These are phyloP conservation scores for Lipotes vexillifer DNA, from an alignment of 2,113 vertebrate species.

Conservation along the genomic window DNA sequence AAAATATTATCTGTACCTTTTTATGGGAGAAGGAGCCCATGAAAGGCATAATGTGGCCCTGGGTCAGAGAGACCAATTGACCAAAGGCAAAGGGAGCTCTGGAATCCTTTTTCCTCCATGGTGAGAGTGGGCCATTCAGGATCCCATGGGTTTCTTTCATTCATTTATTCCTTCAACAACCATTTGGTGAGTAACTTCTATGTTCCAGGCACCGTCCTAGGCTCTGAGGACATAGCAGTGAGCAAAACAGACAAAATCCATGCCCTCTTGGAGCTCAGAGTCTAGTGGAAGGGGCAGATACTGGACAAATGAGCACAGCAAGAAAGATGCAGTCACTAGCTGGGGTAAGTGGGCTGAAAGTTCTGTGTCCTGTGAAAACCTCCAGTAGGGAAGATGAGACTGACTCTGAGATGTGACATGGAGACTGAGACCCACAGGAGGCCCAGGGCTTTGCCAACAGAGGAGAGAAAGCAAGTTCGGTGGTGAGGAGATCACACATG, in stretches of 20 bases:
- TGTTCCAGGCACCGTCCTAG: not conserved
- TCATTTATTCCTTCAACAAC: not conserved
- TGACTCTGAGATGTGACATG: not conserved
- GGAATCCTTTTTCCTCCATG: not conserved
- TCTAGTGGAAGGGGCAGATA: not conserved
- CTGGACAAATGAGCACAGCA: too few species aligned
- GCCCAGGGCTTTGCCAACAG: not conserved
- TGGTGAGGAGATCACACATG: accelerated
- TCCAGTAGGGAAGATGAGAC: not conserved
- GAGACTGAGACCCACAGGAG: not conserved
- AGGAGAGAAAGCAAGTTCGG: too few species aligned
- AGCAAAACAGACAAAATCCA: not conserved
- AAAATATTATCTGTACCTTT: not conserved
- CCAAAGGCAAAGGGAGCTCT: not conserved
- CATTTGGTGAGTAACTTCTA: not conserved
- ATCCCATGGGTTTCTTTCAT: not conserved
- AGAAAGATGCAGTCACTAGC: accelerated
- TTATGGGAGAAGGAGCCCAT: not conserved
- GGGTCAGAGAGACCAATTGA: not conserved
- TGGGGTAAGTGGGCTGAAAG: not conserved
- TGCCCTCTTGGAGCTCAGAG: not conserved
- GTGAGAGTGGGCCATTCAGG: too few species aligned
- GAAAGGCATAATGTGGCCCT: not conserved
- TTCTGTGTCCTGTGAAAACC: not conserved
- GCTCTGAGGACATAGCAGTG: not conserved